Evolutionary conservation across 2,113 vertebrate genomes (phyloP), one percentile per base, ranked within the genome.

Genomic region (Apus apus): DNA sequence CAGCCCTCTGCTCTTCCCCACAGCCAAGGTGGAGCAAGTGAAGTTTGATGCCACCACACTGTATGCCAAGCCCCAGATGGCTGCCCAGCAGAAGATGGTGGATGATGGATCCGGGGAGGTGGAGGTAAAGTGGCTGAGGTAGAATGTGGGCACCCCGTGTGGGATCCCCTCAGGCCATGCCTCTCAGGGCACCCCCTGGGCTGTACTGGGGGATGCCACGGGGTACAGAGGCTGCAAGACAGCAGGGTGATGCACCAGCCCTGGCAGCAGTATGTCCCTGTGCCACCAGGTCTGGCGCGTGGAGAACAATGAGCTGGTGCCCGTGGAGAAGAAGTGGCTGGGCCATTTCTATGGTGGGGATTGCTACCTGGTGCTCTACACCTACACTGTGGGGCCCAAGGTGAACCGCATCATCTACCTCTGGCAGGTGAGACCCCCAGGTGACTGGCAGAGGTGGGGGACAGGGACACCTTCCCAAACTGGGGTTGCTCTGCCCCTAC

Each of bases 361-460:
- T 95, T 99, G 99, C 95, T 99, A 99, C 90, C 97, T 99, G 84
- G 87, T 99, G 66, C 98, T 99, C 65, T 99, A 99, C 82, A 98
- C 98, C 61, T 99, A 99, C 82, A 85, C 71, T 2, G 98, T 99
- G 61, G 98, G 95, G 48, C 93, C 96, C 89, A 99, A 98, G 94
- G n/a, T 96, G 23, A 96, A 98, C 92, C 98, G 98, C 91, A 97
- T 99, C 72, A 95, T 99, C 83, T 99, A 99, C 95, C 86, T 99
- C 43, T 99, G 99, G 99, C 99, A 99, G 98, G 99, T 99, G 61
- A 97, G 98, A 40, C 27, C 38, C 43, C 29, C 46, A 57, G 30
- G 23, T 38, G 65, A 30, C 22, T 6, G 9, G 21, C 9, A 30
- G 26, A 25, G 27, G 5, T n/a, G 65, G 32, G 29, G 43, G 27